Conservation (phyloP, 2,113 vertebrate genomes). For the Lagenorhynchus albirostris region DNA sequence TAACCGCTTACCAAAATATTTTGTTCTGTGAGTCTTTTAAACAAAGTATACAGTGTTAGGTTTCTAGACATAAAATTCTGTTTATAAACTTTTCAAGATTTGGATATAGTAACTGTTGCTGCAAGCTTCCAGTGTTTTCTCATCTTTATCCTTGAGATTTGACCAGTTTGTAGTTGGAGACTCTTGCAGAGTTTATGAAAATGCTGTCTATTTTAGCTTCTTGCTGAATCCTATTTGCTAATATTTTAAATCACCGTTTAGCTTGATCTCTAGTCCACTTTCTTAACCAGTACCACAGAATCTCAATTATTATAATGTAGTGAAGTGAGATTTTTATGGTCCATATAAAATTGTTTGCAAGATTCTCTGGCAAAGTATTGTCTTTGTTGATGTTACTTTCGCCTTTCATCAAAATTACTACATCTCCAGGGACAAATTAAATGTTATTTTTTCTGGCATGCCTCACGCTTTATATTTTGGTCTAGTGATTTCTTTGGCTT, state of each 20-base stretch:
- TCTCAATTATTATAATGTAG: not conserved
- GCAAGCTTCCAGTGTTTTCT: not conserved
- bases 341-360: not conserved
- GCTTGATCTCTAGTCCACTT: not conserved
- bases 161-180: not conserved
- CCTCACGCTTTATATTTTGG: not conserved
- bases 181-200: not conserved
- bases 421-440: conserved; percentile 3
- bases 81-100: conserved; percentile 5
- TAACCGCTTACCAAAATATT: not conserved
- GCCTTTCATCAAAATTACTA: conserved; percentile 34
- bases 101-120: not conserved
- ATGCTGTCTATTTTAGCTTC: not conserved
- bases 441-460: not conserved
- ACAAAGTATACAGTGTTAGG: not conserved
- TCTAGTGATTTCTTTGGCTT: not conserved
- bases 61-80: not conserved
- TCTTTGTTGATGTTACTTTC: not conserved
- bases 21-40: conserved; percentile 19
- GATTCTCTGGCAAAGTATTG: not conserved
- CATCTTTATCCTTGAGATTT: not conserved
- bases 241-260: not conserved
- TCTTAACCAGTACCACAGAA: not conserved
- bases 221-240: not conserved
- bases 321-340: conserved; percentile 21